Conservation (phyloP, 2,113 vertebrate species). For the Numenius arquata region DNA sequence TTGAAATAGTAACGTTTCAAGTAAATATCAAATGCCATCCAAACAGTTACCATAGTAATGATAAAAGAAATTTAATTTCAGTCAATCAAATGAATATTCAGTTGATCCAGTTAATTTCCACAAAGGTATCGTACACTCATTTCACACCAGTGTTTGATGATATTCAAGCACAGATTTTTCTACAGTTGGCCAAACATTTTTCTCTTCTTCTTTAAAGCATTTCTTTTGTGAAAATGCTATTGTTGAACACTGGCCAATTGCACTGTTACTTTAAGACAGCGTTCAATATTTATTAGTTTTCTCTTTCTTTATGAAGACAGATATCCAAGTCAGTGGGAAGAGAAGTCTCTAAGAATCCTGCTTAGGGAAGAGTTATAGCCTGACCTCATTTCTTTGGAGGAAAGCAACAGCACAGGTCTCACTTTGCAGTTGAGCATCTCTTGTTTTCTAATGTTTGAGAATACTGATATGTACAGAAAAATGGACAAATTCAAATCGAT, state of each 20-base stretch:
- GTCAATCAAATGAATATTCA: constrained; percentile 33
- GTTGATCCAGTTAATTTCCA: neutral
- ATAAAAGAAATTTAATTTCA: neutral
- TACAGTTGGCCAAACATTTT: neutral
- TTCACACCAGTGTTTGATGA: neutral
- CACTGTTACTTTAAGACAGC: neutral
- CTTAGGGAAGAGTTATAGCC: neutral
- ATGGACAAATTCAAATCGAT: neutral
- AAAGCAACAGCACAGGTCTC: neutral
- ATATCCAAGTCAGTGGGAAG: neutral
- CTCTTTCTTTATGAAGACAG: neutral
- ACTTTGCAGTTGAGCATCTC: neutral
- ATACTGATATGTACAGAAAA: neutral
- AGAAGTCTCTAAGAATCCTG: neutral
- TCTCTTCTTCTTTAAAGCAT: neutral
- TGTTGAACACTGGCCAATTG: neutral
- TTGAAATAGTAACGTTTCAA: neutral
- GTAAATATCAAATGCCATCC: constrained; percentile 8
- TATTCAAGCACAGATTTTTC: neutral
- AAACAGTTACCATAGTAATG: constrained; percentile 38
- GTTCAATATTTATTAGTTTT: neutral
- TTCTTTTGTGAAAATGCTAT: neutral
- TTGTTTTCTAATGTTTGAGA: neutral
- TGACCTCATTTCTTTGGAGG: neutral
- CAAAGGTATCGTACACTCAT: neutral